Percentiles rank a stretch among this genome's conserved stretches.
phyloP scores from a whole-genome alignment of 2,888 invertebrate species.

The Dusona sp. region DNA sequence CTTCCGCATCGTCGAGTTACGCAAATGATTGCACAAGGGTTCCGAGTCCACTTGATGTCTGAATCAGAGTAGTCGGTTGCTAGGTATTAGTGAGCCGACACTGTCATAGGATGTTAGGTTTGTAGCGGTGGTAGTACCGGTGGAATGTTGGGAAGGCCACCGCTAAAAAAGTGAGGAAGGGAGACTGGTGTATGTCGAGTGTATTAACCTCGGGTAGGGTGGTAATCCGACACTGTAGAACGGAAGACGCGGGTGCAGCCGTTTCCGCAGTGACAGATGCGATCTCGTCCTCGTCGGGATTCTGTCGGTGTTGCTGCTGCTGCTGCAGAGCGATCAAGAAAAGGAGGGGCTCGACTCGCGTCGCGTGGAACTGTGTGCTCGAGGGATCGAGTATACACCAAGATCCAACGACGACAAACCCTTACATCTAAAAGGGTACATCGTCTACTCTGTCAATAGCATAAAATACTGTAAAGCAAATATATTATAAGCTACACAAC shows the following conservation, averaged over 20 bases:
- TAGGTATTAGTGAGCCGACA: background rate
- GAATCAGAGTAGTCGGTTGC: constrained; percentile 48
- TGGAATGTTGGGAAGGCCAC: constrained; percentile 51
- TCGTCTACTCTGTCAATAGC: constrained; percentile 72
- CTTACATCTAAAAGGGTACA: constrained; percentile 69
- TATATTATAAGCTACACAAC: constrained; percentile 54
- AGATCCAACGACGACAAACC: constrained; percentile 47
- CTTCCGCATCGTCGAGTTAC: constrained; percentile 65
- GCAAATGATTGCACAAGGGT: constrained; percentile 48
- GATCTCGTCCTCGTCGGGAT: constrained; percentile 71
- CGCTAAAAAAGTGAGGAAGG: constrained; percentile 50
- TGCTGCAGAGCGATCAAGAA: constrained; percentile 68
- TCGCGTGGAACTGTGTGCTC: constrained; percentile 60
- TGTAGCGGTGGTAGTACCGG: constrained; percentile 2
- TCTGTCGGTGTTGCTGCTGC: constrained; percentile 75
- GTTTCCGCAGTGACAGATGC: constrained; percentile 84
- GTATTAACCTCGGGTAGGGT: constrained; percentile 74
- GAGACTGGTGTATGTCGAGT: constrained; percentile 65
- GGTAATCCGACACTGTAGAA: constrained; percentile 76
- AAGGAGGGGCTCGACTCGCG: constrained; percentile 28
- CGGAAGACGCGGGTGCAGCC: constrained; percentile 78
- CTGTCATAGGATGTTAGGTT: background rate
- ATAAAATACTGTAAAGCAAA: constrained; percentile 74
- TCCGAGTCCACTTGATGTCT: constrained; percentile 51
- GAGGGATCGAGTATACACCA: constrained; percentile 49